Conservation (phyloP, 2,888 invertebrate genomes). For the Brenthis ino region DNA sequence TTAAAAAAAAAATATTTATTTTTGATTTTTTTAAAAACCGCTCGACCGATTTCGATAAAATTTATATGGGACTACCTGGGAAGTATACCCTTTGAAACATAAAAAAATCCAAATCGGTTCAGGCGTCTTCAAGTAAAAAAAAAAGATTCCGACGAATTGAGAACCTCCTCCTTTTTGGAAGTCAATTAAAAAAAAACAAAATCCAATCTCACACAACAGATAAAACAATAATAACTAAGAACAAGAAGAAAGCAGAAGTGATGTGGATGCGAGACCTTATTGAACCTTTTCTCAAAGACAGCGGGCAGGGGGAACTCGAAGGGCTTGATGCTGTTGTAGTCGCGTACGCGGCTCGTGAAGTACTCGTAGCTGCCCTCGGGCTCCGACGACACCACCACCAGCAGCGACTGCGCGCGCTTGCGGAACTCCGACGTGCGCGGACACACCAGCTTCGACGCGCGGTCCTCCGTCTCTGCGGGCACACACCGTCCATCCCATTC, state of each 20-base stretch:
- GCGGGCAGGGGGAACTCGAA: constrained; percentile 89
- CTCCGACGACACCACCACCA: constrained; percentile 94
- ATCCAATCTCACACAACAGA: neutral
- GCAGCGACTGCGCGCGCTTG: constrained; percentile 89
- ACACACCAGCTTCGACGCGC: constrained; percentile 78
- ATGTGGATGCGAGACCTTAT: constrained; percentile 66
- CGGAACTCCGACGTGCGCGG: constrained; percentile 83
- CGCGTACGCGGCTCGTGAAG: constrained; percentile 90
- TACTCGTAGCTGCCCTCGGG: constrained; percentile 87
- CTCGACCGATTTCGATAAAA: too few relatives aligned
- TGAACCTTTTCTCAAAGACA: constrained; percentile 77
- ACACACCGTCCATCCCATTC: too few relatives aligned
- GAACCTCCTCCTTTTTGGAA: too few relatives aligned
- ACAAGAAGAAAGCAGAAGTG: neutral
- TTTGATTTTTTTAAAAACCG: too few relatives aligned
- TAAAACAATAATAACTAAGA: neutral
- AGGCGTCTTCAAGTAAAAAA: too few relatives aligned
- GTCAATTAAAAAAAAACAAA: too few relatives aligned
- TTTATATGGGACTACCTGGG: too few relatives aligned
- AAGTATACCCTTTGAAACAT: too few relatives aligned
- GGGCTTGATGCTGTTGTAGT: constrained; percentile 89
- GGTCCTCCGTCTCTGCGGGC: constrained; percentile 66
- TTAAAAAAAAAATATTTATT: too few relatives aligned
- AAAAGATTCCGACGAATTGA: too few relatives aligned
- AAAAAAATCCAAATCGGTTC: too few relatives aligned